phyloP scores from a whole-genome alignment of 2,888 invertebrate species.

The Eristalinus sepulchralis region DNA sequence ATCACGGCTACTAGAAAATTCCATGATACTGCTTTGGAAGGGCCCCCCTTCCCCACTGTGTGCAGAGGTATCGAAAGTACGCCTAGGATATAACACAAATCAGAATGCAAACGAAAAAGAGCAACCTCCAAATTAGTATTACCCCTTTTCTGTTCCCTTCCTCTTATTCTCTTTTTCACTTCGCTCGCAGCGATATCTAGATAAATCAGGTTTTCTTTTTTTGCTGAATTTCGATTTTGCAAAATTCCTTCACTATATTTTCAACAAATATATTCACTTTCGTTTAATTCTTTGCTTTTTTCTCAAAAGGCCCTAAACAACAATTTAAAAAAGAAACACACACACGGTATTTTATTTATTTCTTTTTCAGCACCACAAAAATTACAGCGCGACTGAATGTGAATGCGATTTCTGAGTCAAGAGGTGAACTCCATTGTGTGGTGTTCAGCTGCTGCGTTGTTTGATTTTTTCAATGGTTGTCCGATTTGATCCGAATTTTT shows the following conservation, averaged over 20 bases:
- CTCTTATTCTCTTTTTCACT: neutral
- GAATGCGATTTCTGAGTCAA: constrained; percentile 36
- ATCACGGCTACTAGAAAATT: constrained; percentile 62
- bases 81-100: neutral
- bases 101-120: neutral
- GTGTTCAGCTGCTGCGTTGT: constrained; percentile 63
- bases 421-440: constrained; percentile 63
- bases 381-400: neutral
- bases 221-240: neutral
- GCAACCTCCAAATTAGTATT: constrained; percentile 4
- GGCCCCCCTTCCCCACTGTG: constrained; percentile 1
- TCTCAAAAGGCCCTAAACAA: neutral
- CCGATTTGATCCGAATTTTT: constrained; percentile 38
- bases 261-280: constrained; percentile 13
- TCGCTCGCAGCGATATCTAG: neutral
- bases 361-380: constrained; percentile 26
- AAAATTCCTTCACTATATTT: constrained; percentile 8
- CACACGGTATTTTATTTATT: neutral
- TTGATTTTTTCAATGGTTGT: constrained; percentile 32
- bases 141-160: constrained; percentile 7
- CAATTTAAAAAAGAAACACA: neutral
- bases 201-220: neutral
- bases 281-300: neutral
- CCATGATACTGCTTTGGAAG: constrained; percentile 31
- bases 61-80: constrained; percentile 37